Evolutionary conservation across 2,113 vertebrate species (phyloP), one percentile per base, ranked within the genome.

Genomic region (Ammodytes marinus): DNA sequence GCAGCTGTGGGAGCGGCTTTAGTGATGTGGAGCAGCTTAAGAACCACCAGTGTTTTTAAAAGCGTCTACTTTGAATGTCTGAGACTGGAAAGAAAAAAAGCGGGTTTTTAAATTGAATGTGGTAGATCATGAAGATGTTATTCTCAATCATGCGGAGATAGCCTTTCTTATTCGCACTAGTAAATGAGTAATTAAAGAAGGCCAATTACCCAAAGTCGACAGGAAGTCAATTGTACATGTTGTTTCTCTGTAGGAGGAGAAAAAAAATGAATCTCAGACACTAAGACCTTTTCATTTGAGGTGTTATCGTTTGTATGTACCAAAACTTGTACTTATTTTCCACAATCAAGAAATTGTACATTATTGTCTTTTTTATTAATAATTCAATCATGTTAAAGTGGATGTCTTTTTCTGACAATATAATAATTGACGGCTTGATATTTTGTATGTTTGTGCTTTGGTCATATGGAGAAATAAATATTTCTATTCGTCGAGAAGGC

Each of bases 1-100:
- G 93, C 75, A 95, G 94, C 83, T 97, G 96, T 15, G 95, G 95
- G 14, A 93, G 93, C 76, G 90, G 94, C 53, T 96, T 96, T 54
- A 87, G 92, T 9, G 94, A 95, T 12, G 90, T 94, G 19, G 95
- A 96, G 86, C 91, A 94, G 53, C 89, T 95, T 64, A 96, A 96
- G 76, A 92, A 87, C 77, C 95, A 95, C 80, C 94, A 94, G 72
- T 95, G 94, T 85, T 94, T 92, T 73, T 94, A 94, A 93, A 63
- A 93, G 53, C 15, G 35, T 52, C 13, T 70, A 7, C 61, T 19
- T 61, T 8, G 70, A 45, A 63, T 39, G 6, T 64, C 9, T 8
- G 47, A 52, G 68, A 74, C 70, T 63, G 55, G 52, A 82, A 69
- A 61, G 13, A 64, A 52, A 64, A 52, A 69, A 46, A 40, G 49